These are phyloP conservation scores for Heterocephalus glaber DNA, from an alignment of 2,113 vertebrate species.

Conservation along the genomic window DNA sequence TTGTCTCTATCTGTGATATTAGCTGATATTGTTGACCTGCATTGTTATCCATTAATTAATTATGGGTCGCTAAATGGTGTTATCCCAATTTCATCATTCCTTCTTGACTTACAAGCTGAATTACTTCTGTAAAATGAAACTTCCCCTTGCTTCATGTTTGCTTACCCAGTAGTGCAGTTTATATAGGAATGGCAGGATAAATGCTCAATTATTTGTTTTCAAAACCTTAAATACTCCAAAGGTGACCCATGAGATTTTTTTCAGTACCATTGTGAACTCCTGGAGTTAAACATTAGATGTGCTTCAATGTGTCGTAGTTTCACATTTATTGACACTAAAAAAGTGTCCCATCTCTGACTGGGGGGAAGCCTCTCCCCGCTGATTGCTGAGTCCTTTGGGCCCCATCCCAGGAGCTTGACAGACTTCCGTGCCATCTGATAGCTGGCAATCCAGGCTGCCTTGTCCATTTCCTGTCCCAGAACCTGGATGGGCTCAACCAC, in stretches of 20 bases:
- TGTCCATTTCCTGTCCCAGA: not conserved
- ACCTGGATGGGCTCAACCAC: not conserved
- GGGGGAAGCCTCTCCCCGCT: not conserved
- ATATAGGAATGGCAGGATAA: not conserved
- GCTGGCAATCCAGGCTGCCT: not conserved
- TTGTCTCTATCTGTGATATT: not conserved
- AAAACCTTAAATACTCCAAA: not conserved
- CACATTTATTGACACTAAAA: not conserved
- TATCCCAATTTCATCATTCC: not conserved
- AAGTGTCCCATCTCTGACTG: not conserved
- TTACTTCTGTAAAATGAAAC: not conserved
- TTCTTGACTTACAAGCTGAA: not conserved
- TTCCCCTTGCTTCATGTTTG: not conserved
- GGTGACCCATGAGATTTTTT: not conserved
- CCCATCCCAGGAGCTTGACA: not conserved
- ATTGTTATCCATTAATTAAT: not conserved
- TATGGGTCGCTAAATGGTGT: not conserved
- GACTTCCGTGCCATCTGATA: not conserved
- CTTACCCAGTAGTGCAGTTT: not conserved
- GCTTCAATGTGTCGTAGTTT: not conserved
- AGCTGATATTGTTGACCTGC: not conserved
- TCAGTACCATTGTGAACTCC: not conserved
- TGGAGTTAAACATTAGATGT: not conserved
- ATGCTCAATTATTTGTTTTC: not conserved
- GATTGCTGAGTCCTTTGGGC: not conserved